These are phyloP conservation scores for Drosophila navojoa DNA, from an alignment of 1,140 invertebrate species.

Conservation along the genomic window DNA sequence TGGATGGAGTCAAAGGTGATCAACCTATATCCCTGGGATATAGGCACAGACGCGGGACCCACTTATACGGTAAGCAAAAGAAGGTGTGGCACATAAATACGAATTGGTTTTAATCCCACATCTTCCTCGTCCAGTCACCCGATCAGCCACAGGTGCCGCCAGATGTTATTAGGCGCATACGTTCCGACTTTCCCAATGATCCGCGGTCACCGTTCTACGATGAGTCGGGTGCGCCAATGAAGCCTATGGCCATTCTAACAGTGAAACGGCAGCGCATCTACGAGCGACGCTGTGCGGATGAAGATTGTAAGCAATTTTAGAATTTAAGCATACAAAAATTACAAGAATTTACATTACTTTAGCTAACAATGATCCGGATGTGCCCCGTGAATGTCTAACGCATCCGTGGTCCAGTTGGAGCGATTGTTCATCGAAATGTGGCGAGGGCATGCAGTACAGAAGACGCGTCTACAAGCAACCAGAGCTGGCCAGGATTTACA, in stretches of 20 bases:
- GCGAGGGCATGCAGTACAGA: conserved; percentile 88
- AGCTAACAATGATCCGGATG: conserved; percentile 74
- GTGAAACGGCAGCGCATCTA: conserved; percentile 92
- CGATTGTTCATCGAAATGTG: conserved; percentile 91
- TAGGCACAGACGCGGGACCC: conserved; percentile 96
- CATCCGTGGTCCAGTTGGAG: conserved; percentile 91
- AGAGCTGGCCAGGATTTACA: conserved; percentile 84
- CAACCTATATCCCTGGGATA: conserved; percentile 98
- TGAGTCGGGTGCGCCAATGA: conserved; percentile 90
- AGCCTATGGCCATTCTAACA: conserved; percentile 93
- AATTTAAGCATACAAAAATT: background rate
- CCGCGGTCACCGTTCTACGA: conserved; percentile 96
- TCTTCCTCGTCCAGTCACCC: conserved; percentile 87
- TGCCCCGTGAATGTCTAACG: conserved; percentile 87
- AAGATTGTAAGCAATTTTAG: conserved; percentile 64
- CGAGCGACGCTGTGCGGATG: conserved; percentile 90
- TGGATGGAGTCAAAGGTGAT: conserved; percentile 94
- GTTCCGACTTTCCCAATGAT: conserved; percentile 92
- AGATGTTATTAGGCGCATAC: conserved; percentile 93
- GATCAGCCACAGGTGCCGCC: conserved; percentile 92
- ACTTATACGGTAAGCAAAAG: conserved; percentile 91
- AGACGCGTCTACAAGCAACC: conserved; percentile 86
- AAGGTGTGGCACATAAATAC: background rate
- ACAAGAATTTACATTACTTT: background rate
- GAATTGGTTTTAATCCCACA: background rate